Percentiles rank a stretch among this genome's conserved stretches.
Conservation (phyloP, 2,797 vertebrate genomes). For the Morelia viridis region DNA sequence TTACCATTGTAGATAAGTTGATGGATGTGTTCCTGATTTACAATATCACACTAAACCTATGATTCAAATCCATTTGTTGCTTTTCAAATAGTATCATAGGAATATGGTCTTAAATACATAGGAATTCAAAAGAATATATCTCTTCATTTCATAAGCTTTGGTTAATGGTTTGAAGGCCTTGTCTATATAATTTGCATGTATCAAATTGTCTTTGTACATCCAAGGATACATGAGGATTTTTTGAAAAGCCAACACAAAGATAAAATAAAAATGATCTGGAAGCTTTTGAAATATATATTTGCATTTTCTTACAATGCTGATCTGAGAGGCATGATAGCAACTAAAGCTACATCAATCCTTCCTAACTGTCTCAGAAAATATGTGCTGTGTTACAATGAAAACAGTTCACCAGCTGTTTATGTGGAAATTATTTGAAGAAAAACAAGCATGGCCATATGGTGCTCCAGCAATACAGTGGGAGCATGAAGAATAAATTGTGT, state of each 20-base stretch:
- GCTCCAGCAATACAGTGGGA: conserved; percentile 64
- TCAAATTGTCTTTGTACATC: too few species aligned
- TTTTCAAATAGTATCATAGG: not conserved
- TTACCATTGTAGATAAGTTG: not conserved
- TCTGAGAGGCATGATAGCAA: conserved; percentile 63
- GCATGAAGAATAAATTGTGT: conserved; percentile 73
- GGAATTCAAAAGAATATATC: conserved; percentile 54
- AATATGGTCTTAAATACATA: conserved; percentile 48
- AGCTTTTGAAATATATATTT: conserved; percentile 57
- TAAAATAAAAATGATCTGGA: conserved; percentile 29
- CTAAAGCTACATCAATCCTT: conserved; percentile 69
- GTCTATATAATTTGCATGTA: conserved; percentile 35
- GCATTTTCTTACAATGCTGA: conserved; percentile 60
- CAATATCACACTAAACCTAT: not conserved
- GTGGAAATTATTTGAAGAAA: conserved; percentile 80
- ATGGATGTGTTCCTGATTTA: not conserved
- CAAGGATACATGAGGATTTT: conserved; percentile 27
- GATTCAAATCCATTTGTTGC: not conserved
- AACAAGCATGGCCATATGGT: conserved; percentile 79
- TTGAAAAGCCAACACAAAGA: conserved; percentile 22
- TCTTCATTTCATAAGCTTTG: conserved; percentile 24
- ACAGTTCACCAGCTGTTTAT: conserved; percentile 81
- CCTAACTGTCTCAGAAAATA: conserved; percentile 77
- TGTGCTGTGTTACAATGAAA: conserved; percentile 77
- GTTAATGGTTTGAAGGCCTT: conserved; percentile 41